A percentile compares a stretch with the other conserved stretches of the same genome.
Evolutionary conservation across 2,113 vertebrate species (phyloP).

Genomic region (Heterocephalus glaber): DNA sequence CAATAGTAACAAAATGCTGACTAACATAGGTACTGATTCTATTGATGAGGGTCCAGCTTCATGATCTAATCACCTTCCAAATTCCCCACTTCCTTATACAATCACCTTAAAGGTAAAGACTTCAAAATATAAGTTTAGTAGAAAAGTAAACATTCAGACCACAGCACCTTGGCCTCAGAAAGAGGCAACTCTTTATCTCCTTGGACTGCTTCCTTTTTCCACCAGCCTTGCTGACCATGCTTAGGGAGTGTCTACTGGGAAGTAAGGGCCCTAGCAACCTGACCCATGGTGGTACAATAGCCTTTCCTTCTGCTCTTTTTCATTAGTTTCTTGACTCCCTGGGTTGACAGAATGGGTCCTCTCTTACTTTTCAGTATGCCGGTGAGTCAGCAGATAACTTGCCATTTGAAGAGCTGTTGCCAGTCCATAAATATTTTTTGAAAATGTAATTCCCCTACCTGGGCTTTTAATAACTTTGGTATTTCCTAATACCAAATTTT

Average conservation of each 20-base stretch:
- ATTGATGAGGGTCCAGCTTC: neutral
- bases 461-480: slow-evolving; percentile 56
- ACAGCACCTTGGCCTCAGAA: neutral
- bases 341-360: neutral
- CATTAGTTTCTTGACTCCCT: neutral
- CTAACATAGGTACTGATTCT: neutral
- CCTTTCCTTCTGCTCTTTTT: neutral
- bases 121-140: neutral
- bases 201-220: neutral
- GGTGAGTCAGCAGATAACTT: neutral
- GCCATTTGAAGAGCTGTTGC: neutral
- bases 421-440: neutral
- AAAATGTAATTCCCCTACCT: slow-evolving; percentile 31
- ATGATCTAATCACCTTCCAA: neutral
- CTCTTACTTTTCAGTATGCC: slow-evolving; percentile 24
- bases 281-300: neutral
- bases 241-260: neutral
- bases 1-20: neutral
- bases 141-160: neutral
- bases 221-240: neutral
- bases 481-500: too few relatives aligned
- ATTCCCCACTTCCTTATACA: neutral
- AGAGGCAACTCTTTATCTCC: neutral
- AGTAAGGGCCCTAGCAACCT: neutral
- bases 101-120: neutral